These are phyloP conservation scores for Aldabrachelys gigantea DNA, from an alignment of 2,113 vertebrate species.

Conservation along the genomic window DNA sequence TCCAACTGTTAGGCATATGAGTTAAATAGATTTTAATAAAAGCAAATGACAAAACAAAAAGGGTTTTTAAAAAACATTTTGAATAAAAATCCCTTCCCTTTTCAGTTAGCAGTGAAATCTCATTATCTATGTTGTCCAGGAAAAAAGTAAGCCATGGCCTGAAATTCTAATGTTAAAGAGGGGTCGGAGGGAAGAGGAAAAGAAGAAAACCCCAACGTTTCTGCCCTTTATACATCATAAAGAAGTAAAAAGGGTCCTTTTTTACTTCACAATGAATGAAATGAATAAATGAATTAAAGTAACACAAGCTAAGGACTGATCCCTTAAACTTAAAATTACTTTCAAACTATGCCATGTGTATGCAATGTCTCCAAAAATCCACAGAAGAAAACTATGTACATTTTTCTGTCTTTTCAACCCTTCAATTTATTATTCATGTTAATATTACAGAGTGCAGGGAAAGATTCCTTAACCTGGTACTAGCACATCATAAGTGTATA, in stretches of 20 bases:
- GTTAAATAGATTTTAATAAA: background rate
- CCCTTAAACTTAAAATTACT: background rate
- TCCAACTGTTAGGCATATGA: background rate
- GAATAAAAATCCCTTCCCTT: rapidly evolving
- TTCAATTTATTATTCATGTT: background rate
- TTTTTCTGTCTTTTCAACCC: background rate
- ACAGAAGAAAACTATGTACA: background rate
- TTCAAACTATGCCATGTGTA: background rate
- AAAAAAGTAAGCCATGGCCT: background rate
- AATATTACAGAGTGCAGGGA: background rate
- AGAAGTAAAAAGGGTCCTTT: background rate
- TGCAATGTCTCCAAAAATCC: background rate
- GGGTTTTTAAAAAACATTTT: background rate
- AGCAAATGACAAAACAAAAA: background rate
- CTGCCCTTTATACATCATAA: background rate
- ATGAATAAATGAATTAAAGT: background rate
- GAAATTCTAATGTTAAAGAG: background rate
- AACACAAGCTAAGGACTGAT: background rate
- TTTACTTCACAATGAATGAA: background rate
- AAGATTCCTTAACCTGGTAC: background rate
- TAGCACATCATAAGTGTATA: slow-evolving; percentile 20
- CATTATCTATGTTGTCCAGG: background rate
- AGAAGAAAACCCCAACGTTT: background rate
- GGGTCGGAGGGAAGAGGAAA: background rate
- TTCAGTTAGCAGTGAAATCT: background rate